These are phyloP conservation scores for Uropetala carovei DNA, from an alignment of 2,888 invertebrate genomes.

Conservation along the genomic window DNA sequence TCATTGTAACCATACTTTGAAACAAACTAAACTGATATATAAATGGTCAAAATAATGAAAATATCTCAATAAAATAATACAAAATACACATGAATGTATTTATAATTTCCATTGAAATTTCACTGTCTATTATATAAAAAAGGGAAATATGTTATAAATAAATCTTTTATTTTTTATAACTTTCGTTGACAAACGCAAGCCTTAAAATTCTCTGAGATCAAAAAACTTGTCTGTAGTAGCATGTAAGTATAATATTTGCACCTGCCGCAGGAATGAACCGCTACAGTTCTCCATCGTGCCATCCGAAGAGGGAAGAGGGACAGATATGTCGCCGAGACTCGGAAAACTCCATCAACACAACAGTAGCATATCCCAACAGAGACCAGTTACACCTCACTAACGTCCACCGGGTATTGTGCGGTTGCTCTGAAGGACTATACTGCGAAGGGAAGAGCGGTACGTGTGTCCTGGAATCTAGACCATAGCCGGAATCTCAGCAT, in stretches of 20 bases:
- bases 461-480: neutral
- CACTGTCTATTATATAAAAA: no score
- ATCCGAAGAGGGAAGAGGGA: neutral
- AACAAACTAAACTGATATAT: no score
- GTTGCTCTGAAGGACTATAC: neutral
- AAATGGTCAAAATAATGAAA: no score
- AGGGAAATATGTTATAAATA: no score
- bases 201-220: no score
- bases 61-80: no score
- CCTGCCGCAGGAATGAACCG: neutral
- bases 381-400: neutral
- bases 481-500: no score
- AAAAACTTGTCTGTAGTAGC: neutral
- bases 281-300: slow-evolving; percentile 17
- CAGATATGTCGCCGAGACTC: neutral
- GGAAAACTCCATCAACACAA: neutral
- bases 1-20: no score
- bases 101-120: no score
- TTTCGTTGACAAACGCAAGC: no score
- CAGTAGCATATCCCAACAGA: slow-evolving; percentile 23
- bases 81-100: no score
- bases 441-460: neutral
- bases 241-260: neutral
- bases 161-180: no score
- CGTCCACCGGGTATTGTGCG: neutral